Percentiles rank a stretch among this genome's conserved stretches.
phyloP scores from a whole-genome alignment of 2,113 vertebrate genomes.

The Oryzias javanicus region DNA sequence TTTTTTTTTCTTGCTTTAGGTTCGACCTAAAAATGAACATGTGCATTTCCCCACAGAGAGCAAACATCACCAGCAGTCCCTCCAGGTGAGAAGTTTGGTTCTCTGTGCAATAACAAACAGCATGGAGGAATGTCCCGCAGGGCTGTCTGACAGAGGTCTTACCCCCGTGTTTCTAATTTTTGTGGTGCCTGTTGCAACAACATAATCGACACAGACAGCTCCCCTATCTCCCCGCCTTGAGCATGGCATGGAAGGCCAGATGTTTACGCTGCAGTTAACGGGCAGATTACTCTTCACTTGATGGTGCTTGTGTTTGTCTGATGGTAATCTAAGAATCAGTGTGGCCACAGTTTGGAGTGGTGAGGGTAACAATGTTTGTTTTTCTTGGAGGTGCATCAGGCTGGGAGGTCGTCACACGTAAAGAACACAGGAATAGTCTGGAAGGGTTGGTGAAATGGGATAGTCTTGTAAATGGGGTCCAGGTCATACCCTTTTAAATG shows the following conservation, averaged over 20 bases:
- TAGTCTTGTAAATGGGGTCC: constrained; percentile 59
- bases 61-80: neutral
- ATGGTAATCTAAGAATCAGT: constrained; percentile 52
- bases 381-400: constrained; percentile 43
- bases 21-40: neutral
- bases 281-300: constrained; percentile 10
- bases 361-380: constrained; percentile 50
- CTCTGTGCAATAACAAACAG: constrained; percentile 32
- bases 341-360: constrained; percentile 23
- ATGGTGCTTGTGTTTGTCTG: constrained; percentile 48
- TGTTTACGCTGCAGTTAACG: constrained; percentile 11
- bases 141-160: constrained; percentile 4
- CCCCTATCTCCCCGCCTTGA: constrained; percentile 14
- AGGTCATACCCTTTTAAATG: constrained; percentile 66
- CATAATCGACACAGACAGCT: constrained; percentile 33
- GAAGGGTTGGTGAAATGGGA: constrained; percentile 59
- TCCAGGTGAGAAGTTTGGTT: constrained; percentile 26
- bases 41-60: neutral
- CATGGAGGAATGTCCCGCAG: constrained; percentile 9
- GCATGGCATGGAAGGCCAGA: constrained; percentile 47
- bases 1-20: neutral
- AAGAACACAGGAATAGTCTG: constrained; percentile 15
- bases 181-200: constrained; percentile 39
- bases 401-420: constrained; percentile 56
- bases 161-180: constrained; percentile 20